A percentile compares a stretch with the other conserved stretches of the same genome.
Conservation (phyloP, 2,113 vertebrate species). For the Stigmatopora nigra region DNA sequence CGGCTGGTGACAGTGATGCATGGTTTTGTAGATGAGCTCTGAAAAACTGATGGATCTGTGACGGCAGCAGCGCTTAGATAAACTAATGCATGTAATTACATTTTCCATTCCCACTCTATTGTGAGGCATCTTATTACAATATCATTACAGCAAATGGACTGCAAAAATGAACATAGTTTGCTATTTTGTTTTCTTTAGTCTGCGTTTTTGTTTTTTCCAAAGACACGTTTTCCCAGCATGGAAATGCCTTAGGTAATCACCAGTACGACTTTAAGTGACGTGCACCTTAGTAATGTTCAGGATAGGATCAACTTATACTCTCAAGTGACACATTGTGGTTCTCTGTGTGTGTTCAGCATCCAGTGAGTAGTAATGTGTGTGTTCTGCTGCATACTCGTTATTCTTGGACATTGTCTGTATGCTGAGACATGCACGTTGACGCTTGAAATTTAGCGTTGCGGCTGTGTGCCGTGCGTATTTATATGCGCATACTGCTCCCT, state of each 20-base stretch:
- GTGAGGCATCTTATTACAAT: conserved; percentile 98
- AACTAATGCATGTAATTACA: conserved; percentile 99
- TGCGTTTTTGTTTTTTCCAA: neutral
- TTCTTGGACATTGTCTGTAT: conserved; percentile 26
- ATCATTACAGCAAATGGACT: conserved; percentile 96
- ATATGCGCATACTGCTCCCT: conserved; percentile 3
- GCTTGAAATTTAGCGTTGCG: conserved; percentile 12
- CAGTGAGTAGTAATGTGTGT: conserved; percentile 2
- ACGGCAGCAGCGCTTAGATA: conserved; percentile 97
- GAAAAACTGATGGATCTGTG: conserved; percentile 99
- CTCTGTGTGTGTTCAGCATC: conserved; percentile 5
- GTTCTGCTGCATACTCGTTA: conserved; percentile 33
- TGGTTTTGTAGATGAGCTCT: conserved; percentile 94
- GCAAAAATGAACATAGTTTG: conserved; percentile 73
- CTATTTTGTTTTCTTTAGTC: conserved; percentile 69
- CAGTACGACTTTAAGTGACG: neutral
- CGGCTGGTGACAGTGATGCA: conserved; percentile 92
- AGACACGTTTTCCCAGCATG: neutral
- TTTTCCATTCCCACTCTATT: conserved; percentile 98
- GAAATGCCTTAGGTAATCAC: conserved; percentile 72
- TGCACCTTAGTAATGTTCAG: neutral
- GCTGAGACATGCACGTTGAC: conserved; percentile 32
- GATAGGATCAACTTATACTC: neutral
- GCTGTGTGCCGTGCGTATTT: conserved; percentile 17
- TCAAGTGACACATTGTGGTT: neutral